Evolutionary conservation across 2,113 vertebrate genomes (phyloP).

Genomic region (Morone saxatilis): DNA sequence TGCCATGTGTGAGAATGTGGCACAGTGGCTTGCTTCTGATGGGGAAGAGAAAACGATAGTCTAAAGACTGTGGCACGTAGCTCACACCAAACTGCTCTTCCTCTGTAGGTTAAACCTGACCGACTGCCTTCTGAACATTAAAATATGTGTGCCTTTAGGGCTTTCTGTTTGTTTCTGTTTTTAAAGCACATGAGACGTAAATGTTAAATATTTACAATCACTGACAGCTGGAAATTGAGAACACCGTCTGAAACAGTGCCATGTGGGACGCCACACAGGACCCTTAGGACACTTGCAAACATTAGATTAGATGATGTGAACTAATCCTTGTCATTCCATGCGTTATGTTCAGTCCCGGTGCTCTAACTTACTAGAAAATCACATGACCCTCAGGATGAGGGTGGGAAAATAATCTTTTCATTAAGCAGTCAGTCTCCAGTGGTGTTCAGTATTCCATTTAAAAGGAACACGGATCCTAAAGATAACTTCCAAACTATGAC

Average conservation of each 20-base stretch:
- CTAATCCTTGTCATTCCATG: slow-evolving; percentile 41
- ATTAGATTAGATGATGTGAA: slow-evolving; percentile 38
- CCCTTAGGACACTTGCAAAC: not conserved
- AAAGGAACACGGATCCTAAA: not conserved
- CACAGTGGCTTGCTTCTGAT: slow-evolving; percentile 7
- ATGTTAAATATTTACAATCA: not conserved
- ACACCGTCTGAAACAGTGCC: not conserved
- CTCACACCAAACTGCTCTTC: not conserved
- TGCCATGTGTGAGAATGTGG: slow-evolving; percentile 20
- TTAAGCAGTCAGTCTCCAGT: not conserved
- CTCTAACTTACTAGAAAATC: slow-evolving; percentile 13
- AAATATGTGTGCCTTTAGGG: not conserved
- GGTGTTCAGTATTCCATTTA: not conserved
- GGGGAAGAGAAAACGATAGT: not conserved
- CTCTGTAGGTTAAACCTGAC: slow-evolving; percentile 5
- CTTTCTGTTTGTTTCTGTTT: not conserved
- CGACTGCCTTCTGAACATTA: slow-evolving; percentile 2
- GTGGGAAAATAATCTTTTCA: slow-evolving; percentile 5
- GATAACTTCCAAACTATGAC: not conserved
- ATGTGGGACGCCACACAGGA: slow-evolving; percentile 15
- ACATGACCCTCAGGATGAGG: slow-evolving; percentile 2
- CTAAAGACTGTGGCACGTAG: not conserved
- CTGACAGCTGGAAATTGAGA: not conserved
- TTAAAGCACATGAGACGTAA: not conserved
- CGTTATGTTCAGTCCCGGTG: not conserved